Conservation (phyloP, 2,888 invertebrate genomes). For the Synanthedon myopaeformis region DNA sequence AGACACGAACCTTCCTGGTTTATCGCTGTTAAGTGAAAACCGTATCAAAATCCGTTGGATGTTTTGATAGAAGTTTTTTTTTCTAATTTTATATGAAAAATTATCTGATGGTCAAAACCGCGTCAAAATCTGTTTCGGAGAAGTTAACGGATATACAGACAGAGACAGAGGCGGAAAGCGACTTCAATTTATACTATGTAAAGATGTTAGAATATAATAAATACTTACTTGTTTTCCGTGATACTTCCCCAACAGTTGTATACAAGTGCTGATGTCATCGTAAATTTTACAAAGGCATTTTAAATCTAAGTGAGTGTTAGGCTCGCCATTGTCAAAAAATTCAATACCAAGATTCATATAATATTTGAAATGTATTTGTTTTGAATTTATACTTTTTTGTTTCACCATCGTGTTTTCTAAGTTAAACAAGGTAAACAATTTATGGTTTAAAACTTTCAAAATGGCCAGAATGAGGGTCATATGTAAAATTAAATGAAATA, state of each 20-base stretch:
- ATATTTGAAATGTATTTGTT: constrained; percentile 11
- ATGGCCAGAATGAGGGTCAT: constrained; percentile 23
- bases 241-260: constrained; percentile 30
- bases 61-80: no score
- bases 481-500: constrained; percentile 28
- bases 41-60: no score
- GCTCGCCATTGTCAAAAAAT: constrained; percentile 12
- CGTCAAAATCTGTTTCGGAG: no score
- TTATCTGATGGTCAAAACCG: no score
- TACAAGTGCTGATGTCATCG: constrained; percentile 28
- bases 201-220: neutral
- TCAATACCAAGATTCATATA: constrained; percentile 14
- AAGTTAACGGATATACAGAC: no score
- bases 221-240: constrained; percentile 29
- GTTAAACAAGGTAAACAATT: constrained; percentile 12
- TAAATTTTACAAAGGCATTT: constrained; percentile 31
- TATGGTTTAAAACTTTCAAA: constrained; percentile 23
- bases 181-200: neutral
- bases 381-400: constrained; percentile 2
- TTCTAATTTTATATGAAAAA: no score
- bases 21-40: no score
- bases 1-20: no score
- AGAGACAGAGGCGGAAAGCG: no score
- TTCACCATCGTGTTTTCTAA: constrained; percentile 6
- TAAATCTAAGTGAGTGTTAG: constrained; percentile 11